Conservation (phyloP, 2,797 vertebrate species). For the Amazona ochrocephala region DNA sequence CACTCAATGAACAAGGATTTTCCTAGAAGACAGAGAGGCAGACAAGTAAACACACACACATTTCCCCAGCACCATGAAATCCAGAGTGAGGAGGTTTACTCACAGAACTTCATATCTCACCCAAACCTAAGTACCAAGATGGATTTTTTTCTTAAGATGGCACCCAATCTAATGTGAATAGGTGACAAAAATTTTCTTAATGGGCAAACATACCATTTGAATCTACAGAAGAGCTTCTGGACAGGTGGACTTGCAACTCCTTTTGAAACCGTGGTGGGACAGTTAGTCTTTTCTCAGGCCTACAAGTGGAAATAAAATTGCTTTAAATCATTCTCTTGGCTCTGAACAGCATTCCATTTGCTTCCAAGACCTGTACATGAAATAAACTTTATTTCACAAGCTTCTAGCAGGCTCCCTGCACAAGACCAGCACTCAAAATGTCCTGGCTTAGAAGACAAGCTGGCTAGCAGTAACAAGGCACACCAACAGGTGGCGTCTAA, state of each 20-base stretch:
- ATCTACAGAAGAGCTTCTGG: conserved; percentile 80
- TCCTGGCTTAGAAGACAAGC: background rate
- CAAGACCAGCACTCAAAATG: background rate
- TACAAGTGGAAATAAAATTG: conserved; percentile 54
- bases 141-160: background rate
- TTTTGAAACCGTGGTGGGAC: conserved; percentile 87
- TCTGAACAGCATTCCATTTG: background rate
- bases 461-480: background rate
- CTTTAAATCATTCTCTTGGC: background rate
- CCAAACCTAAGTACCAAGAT: background rate
- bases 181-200: background rate
- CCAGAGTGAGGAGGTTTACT: background rate
- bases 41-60: background rate
- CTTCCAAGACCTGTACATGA: background rate
- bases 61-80: background rate
- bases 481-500: background rate
- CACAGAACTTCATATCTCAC: background rate
- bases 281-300: conserved; percentile 75
- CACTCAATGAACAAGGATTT: background rate
- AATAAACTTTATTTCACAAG: background rate
- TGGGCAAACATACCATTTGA: conserved; percentile 77
- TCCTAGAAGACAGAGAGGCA: background rate
- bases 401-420: background rate
- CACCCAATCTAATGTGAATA: background rate
- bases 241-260: conserved; percentile 83